Conservation (phyloP, 1,140 invertebrate species). For the Musca vetustissima region DNA sequence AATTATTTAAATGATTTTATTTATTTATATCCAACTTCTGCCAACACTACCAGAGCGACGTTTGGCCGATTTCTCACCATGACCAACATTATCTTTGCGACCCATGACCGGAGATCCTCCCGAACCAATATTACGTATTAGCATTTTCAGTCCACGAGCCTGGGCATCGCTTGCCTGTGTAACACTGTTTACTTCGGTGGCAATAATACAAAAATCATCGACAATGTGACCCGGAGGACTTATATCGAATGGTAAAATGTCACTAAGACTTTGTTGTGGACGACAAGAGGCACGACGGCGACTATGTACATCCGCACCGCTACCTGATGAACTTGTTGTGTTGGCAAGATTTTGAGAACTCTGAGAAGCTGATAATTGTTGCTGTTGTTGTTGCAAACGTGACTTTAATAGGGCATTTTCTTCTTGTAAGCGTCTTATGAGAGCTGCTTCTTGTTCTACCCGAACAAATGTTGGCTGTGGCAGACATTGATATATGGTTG, state of each 20-base stretch:
- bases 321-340: conserved; percentile 9
- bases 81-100: conserved; percentile 60
- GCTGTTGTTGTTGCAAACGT: conserved; percentile 54
- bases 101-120: conserved; percentile 78
- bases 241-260: conserved; percentile 62
- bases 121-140: conserved; percentile 77
- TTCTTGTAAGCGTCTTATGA: conserved; percentile 78
- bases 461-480: conserved; percentile 80
- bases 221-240: conserved; percentile 75
- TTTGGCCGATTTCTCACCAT: conserved; percentile 37
- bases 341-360: conserved; percentile 34
- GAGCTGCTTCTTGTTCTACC: conserved; percentile 81
- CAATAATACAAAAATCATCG: conserved; percentile 91
- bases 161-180: conserved; percentile 59
- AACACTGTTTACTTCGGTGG: conserved; percentile 65
- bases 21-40: conserved; percentile 47
- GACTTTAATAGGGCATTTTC: conserved; percentile 75
- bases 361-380: conserved; percentile 40
- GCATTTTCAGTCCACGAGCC: conserved; percentile 71
- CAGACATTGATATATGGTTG: conserved; percentile 86
- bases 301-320: conserved; percentile 50
- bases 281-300: conserved; percentile 61
- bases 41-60: conserved; percentile 52
- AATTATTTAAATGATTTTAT: conserved; percentile 1
- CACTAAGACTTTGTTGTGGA: conserved; percentile 58